Conservation (phyloP, 2,888 invertebrate species). For the Cynaeus angustus region DNA sequence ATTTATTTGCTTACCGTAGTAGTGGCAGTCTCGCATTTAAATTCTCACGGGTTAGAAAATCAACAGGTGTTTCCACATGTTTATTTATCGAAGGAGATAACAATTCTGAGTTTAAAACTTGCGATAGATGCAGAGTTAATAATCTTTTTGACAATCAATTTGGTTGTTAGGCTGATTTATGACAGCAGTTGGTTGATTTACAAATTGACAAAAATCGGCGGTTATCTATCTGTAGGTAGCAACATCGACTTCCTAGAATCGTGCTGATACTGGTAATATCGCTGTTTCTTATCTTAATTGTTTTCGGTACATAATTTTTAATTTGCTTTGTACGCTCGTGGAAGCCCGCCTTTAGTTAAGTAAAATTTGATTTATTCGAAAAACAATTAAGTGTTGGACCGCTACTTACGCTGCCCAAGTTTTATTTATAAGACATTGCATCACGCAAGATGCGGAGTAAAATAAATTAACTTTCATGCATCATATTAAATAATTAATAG, state of each 20-base stretch:
- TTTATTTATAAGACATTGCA: conserved; percentile 20
- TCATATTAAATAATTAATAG: conserved; percentile 43
- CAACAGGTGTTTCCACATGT: conserved; percentile 47
- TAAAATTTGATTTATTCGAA: conserved; percentile 2
- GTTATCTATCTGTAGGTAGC: neutral
- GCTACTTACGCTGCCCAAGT: conserved; percentile 5
- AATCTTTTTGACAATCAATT: conserved; percentile 39
- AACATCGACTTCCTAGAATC: neutral
- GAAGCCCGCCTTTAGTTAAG: neutral
- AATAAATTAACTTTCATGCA: conserved; percentile 38
- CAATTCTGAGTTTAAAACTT: conserved; percentile 32
- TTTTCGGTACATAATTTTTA: no score
- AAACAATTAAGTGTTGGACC: conserved; percentile 15
- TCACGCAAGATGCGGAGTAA: conserved; percentile 11
- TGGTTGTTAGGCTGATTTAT: conserved; percentile 38
- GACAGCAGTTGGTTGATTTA: conserved; percentile 20
- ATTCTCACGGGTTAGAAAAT: conserved; percentile 44
- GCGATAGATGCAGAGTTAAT: conserved; percentile 35
- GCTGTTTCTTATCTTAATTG: neutral
- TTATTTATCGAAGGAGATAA: conserved; percentile 37
- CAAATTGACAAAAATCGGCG: conserved; percentile 11
- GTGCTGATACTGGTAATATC: neutral
- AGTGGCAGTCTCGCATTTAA: conserved; percentile 22
- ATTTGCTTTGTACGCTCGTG: no score
- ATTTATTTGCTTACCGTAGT: conserved; percentile 24